Evolutionary conservation across 2,888 invertebrate genomes (phyloP).

Genomic region (Timandra comae): DNA sequence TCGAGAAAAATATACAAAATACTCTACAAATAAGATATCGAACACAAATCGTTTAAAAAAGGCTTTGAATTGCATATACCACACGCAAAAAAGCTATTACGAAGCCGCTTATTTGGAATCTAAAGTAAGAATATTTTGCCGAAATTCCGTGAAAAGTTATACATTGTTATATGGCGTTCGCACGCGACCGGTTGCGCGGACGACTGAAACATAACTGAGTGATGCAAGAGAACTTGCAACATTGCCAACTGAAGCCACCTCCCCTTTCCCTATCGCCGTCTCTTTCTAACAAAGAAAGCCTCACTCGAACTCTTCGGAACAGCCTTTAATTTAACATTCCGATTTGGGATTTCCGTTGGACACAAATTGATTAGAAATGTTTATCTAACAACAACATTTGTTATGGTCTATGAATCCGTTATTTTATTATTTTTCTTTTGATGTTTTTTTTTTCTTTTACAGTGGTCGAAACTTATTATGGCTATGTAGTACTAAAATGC

Average conservation of each 20-base stretch:
- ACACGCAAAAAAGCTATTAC: conserved; percentile 69
- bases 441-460: no score
- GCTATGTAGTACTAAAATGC: no score
- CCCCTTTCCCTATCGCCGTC: conserved; percentile 50
- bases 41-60: no score
- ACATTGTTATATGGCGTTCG: conserved; percentile 22
- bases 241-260: conserved; percentile 41
- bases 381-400: not conserved
- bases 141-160: conserved; percentile 70
- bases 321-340: conserved; percentile 43
- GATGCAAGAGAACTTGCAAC: conserved; percentile 31
- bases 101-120: conserved; percentile 40
- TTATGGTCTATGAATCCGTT: no score
- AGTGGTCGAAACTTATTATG: no score
- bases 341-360: conserved; percentile 17
- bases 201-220: conserved; percentile 51
- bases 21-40: no score
- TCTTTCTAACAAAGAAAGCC: conserved; percentile 39
- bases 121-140: conserved; percentile 42
- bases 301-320: conserved; percentile 40
- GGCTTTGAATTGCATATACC: conserved; percentile 48
- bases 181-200: conserved; percentile 39
- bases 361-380: not conserved
- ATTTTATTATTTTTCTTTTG: no score
- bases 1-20: no score